A percentile compares a stretch with the other conserved stretches of the same genome.
phyloP scores from a whole-genome alignment of 2,888 invertebrate species.

The Aphodius granarius region DNA sequence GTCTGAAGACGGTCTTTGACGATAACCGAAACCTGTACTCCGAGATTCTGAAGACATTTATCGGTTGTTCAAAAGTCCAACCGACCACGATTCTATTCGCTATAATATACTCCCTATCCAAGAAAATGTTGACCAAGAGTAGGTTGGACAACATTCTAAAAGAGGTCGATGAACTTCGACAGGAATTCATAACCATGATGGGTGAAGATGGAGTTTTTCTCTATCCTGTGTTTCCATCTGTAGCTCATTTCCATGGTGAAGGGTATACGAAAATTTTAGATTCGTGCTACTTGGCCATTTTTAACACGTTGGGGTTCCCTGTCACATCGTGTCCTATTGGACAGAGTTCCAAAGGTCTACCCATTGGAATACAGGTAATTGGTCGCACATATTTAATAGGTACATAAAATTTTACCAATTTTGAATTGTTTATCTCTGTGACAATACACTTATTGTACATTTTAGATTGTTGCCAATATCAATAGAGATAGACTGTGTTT shows the following conservation, averaged over 20 bases:
- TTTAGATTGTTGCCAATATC: conserved; percentile 70
- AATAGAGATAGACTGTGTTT: conserved; percentile 84
- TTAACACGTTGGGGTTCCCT: conserved; percentile 86
- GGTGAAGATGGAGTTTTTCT: conserved; percentile 85
- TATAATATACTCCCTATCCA: conserved; percentile 52
- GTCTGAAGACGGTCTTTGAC: conserved; percentile 5
- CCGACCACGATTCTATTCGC: conserved; percentile 6
- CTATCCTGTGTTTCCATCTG: conserved; percentile 87
- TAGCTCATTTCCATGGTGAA: conserved; percentile 87
- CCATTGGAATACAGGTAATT: conserved; percentile 79
- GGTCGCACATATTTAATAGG: neutral
- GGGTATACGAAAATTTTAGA: conserved; percentile 79
- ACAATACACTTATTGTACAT: neutral
- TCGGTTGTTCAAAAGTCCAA: conserved; percentile 5
- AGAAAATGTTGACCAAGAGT: conserved; percentile 33
- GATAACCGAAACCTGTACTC: neutral
- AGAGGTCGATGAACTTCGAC: neutral
- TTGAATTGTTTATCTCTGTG: too few species aligned
- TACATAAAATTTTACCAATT: too few species aligned
- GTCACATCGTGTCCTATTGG: conserved; percentile 87
- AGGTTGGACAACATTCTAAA: neutral
- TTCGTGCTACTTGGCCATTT: conserved; percentile 81
- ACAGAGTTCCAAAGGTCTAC: conserved; percentile 77
- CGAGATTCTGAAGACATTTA: conserved; percentile 48
- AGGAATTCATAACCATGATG: conserved; percentile 64